phyloP scores from a whole-genome alignment of 2,113 vertebrate species.

The Prionailurus bengalensis region DNA sequence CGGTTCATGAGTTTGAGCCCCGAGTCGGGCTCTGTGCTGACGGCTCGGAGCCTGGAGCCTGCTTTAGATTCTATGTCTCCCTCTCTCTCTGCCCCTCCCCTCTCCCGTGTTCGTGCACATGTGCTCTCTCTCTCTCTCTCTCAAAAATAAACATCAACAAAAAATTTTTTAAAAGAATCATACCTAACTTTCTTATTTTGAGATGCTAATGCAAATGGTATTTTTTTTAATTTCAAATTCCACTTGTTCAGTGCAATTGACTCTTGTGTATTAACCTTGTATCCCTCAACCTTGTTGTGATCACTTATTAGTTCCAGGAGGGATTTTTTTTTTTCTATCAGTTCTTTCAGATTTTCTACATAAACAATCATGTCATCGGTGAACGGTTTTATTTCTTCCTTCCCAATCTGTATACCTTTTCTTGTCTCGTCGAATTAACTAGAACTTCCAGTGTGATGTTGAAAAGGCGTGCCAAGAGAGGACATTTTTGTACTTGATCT shows the following conservation, averaged over 20 bases:
- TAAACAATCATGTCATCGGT: not conserved
- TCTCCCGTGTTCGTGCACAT: no score
- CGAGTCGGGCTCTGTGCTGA: no score
- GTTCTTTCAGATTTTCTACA: not conserved
- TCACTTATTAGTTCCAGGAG: not conserved
- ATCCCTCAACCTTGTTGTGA: not conserved
- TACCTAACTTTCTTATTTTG: not conserved
- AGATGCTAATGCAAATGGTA: not conserved
- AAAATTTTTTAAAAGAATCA: not conserved
- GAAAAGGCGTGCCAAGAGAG: not conserved
- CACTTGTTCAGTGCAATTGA: not conserved
- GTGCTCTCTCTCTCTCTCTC: no score
- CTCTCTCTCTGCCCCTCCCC: no score
- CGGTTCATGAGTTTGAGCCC: no score
- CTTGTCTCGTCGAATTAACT: not conserved
- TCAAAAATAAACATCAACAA: no score
- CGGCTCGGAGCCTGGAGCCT: no score
- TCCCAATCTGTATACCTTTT: not conserved
- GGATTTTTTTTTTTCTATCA: not conserved
- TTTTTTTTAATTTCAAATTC: not conserved
- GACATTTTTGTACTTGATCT: not conserved
- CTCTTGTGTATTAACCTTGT: not conserved
- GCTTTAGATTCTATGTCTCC: no score
- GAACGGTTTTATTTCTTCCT: not conserved
- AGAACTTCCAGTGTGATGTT: not conserved